Conservation (phyloP, 2,113 vertebrate species). For the Eulacestoma nigropectus region DNA sequence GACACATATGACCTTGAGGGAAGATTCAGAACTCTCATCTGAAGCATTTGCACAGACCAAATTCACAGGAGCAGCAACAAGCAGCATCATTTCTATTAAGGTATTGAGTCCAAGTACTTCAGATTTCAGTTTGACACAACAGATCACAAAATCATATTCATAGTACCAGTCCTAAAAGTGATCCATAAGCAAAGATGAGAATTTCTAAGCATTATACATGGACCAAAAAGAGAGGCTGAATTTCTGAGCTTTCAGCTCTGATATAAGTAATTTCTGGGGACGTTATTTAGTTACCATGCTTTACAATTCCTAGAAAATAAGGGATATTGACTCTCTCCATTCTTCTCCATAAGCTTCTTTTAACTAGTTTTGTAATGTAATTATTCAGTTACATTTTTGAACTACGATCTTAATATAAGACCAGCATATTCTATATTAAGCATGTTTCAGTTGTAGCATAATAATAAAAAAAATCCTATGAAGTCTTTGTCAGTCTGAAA, state of each 20-base stretch:
- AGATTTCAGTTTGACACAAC: neutral
- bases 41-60: neutral
- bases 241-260: neutral
- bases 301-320: neutral
- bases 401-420: neutral
- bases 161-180: neutral
- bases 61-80: neutral
- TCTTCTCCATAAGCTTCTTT: neutral
- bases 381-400: neutral
- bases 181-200: neutral
- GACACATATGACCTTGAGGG: neutral
- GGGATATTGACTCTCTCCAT: neutral
- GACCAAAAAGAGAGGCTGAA: neutral
- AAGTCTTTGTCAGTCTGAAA: neutral
- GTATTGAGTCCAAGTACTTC: neutral
- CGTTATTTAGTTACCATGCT: neutral
- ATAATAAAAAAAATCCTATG: neutral
- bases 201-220: neutral
- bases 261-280: neutral
- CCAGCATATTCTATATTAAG: neutral
- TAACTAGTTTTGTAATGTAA: neutral
- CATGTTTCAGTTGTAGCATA: neutral
- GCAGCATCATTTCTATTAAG: neutral
- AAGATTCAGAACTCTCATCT: neutral
- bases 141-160: neutral